These are phyloP conservation scores for Danio aesculapii DNA, from an alignment of 2,797 vertebrate species.

Conservation along the genomic window DNA sequence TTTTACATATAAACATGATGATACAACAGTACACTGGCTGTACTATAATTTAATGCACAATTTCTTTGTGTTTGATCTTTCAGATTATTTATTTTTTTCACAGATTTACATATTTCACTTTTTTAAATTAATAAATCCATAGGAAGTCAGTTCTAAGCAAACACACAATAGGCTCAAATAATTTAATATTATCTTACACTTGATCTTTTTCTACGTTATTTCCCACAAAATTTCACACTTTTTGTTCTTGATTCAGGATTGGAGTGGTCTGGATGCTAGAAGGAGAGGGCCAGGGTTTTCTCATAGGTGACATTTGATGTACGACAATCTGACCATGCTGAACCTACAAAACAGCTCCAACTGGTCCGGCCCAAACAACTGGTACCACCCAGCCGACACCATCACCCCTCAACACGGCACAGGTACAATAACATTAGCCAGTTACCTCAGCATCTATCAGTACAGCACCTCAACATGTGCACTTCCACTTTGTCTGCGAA, in stretches of 20 bases:
- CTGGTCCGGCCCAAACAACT: conserved; percentile 72
- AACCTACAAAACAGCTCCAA: conserved; percentile 70
- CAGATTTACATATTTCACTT: too few relatives aligned
- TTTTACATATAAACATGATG: background rate
- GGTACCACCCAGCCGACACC: conserved; percentile 71
- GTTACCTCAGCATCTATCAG: background rate
- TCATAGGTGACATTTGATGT: conserved; percentile 61
- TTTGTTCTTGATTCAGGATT: background rate
- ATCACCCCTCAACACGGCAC: conserved; percentile 63
- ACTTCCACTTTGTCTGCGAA: conserved; percentile 7
- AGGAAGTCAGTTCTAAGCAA: too few relatives aligned
- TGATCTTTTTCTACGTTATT: background rate
- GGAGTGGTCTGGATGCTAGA: conserved; percentile 36
- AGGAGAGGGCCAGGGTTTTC: conserved; percentile 22
- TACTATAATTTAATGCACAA: background rate
- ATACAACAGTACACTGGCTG: too few relatives aligned
- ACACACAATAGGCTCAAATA: too few relatives aligned
- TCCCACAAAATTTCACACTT: background rate
- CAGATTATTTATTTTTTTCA: too few relatives aligned
- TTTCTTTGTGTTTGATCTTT: background rate
- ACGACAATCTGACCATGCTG: conserved; percentile 73
- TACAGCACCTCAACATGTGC: conserved; percentile 1
- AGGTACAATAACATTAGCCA: conserved; percentile 29
- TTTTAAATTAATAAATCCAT: too few relatives aligned
- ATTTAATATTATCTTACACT: background rate